Conservation (phyloP, 2,888 invertebrate species). For the Drosophila meridionalis region DNA sequence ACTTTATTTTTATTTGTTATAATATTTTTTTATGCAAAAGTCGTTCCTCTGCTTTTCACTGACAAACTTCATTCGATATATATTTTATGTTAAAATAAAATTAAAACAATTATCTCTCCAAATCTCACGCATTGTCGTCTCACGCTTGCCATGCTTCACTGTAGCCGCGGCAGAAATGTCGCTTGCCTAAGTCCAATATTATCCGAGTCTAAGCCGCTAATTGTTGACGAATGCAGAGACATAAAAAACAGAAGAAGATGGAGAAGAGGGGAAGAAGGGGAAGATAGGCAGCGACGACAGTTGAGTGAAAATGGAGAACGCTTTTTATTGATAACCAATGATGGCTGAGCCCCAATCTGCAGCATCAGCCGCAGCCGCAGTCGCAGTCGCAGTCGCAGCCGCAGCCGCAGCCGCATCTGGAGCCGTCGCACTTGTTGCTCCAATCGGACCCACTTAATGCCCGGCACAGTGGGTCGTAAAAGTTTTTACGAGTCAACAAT, state of each 20-base stretch:
- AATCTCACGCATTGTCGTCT: no score
- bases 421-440: slow-evolving; percentile 70
- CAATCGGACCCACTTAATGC: slow-evolving; percentile 65
- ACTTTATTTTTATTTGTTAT: no score
- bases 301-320: slow-evolving; percentile 65
- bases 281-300: slow-evolving; percentile 38
- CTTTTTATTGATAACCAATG: slow-evolving; percentile 60
- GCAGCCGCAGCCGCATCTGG: no score
- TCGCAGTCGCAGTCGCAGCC: no score
- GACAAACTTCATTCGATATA: no score
- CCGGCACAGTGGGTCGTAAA: slow-evolving; percentile 72
- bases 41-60: no score
- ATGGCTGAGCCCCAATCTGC: slow-evolving; percentile 12
- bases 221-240: slow-evolving; percentile 69
- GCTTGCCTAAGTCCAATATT: slow-evolving; percentile 47
- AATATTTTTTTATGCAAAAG: no score
- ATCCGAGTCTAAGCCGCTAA: slow-evolving; percentile 45
- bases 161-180: slow-evolving; percentile 6
- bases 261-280: background rate
- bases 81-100: no score
- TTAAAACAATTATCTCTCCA: no score
- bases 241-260: slow-evolving; percentile 31
- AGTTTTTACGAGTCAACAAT: slow-evolving; percentile 83
- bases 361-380: background rate
- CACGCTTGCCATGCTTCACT: background rate